These are phyloP conservation scores for Bhutanitis thaidina DNA, from an alignment of 2,888 invertebrate species.

Conservation along the genomic window DNA sequence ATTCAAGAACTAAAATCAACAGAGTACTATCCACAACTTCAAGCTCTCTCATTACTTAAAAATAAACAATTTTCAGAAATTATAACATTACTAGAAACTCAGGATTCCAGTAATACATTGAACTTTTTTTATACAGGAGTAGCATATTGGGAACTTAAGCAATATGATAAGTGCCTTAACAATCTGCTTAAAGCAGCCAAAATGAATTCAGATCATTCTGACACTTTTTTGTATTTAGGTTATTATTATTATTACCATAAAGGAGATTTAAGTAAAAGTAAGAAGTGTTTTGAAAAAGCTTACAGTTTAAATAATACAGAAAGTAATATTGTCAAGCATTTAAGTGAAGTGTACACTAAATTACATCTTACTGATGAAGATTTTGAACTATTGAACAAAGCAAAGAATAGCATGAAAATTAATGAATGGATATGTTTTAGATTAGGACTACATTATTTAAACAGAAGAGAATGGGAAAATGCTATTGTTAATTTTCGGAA, in stretches of 20 bases:
- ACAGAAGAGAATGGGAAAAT: conserved; percentile 84
- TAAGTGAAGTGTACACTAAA: conserved; percentile 88
- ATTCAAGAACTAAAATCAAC: conserved; percentile 46
- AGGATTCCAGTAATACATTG: conserved; percentile 51
- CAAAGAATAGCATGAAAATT: conserved; percentile 60
- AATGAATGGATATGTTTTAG: conserved; percentile 90
- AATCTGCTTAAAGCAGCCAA: conserved; percentile 85
- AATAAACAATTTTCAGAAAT: conserved; percentile 77
- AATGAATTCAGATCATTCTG: conserved; percentile 85
- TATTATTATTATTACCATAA: conserved; percentile 83
- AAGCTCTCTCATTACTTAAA: conserved; percentile 71
- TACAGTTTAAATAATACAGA: conserved; percentile 85
- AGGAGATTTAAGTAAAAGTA: conserved; percentile 85
- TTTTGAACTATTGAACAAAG: conserved; percentile 79
- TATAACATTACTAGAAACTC: conserved; percentile 69
- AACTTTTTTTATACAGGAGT: conserved; percentile 81
- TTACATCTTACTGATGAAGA: conserved; percentile 83
- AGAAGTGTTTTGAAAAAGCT: conserved; percentile 92
- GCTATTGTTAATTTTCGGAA: conserved; percentile 88
- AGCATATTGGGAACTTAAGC: conserved; percentile 79
- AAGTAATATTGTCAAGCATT: conserved; percentile 83
- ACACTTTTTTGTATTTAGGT: conserved; percentile 88
- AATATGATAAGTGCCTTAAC: conserved; percentile 81
- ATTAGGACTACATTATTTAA: conserved; percentile 89
- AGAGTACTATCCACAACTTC: conserved; percentile 57